phyloP scores from a whole-genome alignment of 2,888 invertebrate species.

The Nycteola revayana region DNA sequence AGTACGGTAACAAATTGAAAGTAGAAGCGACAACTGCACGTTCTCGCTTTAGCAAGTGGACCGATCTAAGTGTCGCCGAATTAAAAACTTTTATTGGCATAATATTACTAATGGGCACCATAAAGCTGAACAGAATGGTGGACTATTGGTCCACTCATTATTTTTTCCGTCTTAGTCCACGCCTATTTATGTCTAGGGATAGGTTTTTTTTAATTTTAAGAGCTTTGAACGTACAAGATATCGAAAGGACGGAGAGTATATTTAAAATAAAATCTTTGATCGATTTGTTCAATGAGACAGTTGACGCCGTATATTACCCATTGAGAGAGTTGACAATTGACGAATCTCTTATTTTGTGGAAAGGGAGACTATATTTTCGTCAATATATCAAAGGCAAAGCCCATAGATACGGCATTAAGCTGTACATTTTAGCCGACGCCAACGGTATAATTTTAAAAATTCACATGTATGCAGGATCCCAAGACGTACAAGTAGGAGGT shows the following conservation, averaged over 20 bases:
- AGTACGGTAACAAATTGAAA: slow-evolving; percentile 25
- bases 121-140: slow-evolving; percentile 24
- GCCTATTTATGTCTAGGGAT: slow-evolving; percentile 27
- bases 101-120: slow-evolving; percentile 15
- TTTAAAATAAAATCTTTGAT: slow-evolving; percentile 29
- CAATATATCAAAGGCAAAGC: slow-evolving; percentile 28
- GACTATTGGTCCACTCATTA: slow-evolving; percentile 30
- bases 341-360: slow-evolving; percentile 28
- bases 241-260: slow-evolving; percentile 22
- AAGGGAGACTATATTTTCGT: slow-evolving; percentile 24
- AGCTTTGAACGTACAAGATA: slow-evolving; percentile 25
- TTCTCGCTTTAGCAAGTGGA: slow-evolving; percentile 22
- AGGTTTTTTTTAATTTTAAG: slow-evolving; percentile 31
- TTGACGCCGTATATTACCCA: slow-evolving; percentile 24
- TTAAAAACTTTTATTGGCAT: slow-evolving; percentile 22
- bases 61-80: slow-evolving; percentile 18
- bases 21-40: slow-evolving; percentile 17
- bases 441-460: slow-evolving; percentile 26
- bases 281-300: slow-evolving; percentile 25
- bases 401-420: slow-evolving; percentile 18
- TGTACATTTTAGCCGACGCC: slow-evolving; percentile 27
- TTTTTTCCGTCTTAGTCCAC: slow-evolving; percentile 23
- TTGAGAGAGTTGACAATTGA: slow-evolving; percentile 22
- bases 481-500: slow-evolving; percentile 17
- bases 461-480: slow-evolving; percentile 26